phyloP scores from a whole-genome alignment of 2,888 invertebrate genomes.

The Frankliniella fusca region DNA sequence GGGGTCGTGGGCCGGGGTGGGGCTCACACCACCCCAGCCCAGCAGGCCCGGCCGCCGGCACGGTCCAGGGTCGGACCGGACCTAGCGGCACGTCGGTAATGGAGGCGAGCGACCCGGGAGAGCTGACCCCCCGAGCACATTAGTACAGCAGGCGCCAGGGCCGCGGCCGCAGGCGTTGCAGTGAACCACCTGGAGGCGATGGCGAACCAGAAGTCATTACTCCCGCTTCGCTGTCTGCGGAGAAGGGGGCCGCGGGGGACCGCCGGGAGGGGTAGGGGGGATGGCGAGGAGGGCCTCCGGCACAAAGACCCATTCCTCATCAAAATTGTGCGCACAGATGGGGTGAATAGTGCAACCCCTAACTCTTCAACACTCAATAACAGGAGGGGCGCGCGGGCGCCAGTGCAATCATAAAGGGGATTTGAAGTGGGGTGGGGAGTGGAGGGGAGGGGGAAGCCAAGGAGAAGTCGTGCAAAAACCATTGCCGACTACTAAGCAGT shows the following conservation, averaged over 20 bases:
- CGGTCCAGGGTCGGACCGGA: no score
- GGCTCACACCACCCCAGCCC: background rate
- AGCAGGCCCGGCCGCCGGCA: no score
- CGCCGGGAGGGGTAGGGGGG: background rate
- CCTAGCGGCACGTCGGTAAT: no score
- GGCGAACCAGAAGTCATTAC: no score
- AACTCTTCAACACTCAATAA: slow-evolving; percentile 26
- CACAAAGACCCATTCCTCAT: background rate
- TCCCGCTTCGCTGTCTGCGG: no score
- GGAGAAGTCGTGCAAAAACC: background rate
- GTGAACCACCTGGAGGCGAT: no score
- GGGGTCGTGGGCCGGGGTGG: background rate
- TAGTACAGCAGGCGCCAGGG: no score
- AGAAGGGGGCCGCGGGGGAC: no score
- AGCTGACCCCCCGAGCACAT: no score
- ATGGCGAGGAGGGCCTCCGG: background rate
- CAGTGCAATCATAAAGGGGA: background rate
- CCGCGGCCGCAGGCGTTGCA: no score
- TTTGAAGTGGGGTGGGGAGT: background rate
- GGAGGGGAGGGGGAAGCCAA: background rate
- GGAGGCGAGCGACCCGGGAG: no score
- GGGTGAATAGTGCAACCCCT: slow-evolving; percentile 21
- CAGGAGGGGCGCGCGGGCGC: background rate
- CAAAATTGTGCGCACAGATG: slow-evolving; percentile 7
- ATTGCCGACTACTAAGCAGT: background rate